These are phyloP conservation scores for Sebastes schlegelii DNA, from an alignment of 2,113 vertebrate species.

Conservation along the genomic window DNA sequence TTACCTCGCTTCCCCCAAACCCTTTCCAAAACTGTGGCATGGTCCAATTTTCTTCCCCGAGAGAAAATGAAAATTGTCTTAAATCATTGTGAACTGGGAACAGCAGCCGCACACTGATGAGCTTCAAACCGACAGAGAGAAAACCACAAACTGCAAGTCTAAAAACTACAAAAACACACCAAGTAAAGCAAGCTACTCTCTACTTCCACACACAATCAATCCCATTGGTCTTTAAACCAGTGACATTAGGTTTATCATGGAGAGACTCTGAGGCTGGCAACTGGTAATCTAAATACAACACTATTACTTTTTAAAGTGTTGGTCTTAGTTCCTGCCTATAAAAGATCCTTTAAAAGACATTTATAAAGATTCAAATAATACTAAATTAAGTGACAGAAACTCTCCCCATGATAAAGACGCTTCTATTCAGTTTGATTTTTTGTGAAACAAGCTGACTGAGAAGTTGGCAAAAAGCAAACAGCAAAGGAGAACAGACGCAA, in stretches of 20 bases:
- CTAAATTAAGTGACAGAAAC: background rate
- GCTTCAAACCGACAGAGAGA: slow-evolving; percentile 22
- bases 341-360: background rate
- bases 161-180: slow-evolving; percentile 59
- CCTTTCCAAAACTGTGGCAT: slow-evolving; percentile 55
- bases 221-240: background rate
- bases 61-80: slow-evolving; percentile 62
- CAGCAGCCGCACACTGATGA: slow-evolving; percentile 48
- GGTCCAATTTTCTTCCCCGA: slow-evolving; percentile 56
- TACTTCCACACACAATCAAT: slow-evolving; percentile 29
- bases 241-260: slow-evolving; percentile 41
- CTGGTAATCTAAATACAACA: background rate
- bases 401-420: slow-evolving; percentile 46
- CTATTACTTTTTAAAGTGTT: background rate
- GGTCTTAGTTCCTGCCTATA: background rate
- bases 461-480: slow-evolving; percentile 7
- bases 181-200: slow-evolving; percentile 40
- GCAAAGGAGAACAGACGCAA: background rate
- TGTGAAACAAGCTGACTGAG: slow-evolving; percentile 18
- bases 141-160: slow-evolving; percentile 44
- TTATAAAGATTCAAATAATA: background rate
- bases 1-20: background rate
- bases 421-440: background rate
- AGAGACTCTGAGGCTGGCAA: slow-evolving; percentile 11
- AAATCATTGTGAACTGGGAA: slow-evolving; percentile 7